Base-by-base conservation (phyloP, 2,113 vertebrate species). In the Pycnonotus jocosus region DNA sequence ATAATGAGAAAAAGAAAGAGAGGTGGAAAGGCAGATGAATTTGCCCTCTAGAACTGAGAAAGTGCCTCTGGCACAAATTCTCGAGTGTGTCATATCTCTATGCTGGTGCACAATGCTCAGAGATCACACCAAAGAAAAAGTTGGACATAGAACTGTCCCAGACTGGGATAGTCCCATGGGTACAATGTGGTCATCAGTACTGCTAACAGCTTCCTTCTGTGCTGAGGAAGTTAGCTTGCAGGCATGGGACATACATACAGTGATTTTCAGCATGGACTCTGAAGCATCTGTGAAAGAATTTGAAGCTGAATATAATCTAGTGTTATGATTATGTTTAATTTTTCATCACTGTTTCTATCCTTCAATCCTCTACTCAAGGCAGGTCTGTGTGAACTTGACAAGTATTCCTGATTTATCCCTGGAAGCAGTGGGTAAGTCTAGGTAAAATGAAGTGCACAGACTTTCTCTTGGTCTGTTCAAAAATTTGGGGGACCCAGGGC, bases 161-260 rank as follows among this genome's bases (percentile, higher is more conserved):
- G 64, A 57, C 4, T 5, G 3, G 25, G 18, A 17, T 3, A 61
- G 12, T 10, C 31, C 44, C 0, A 0, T 58, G 42, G 30, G 25
- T 48, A 76, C 1, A 6, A 15, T 25, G 33, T n/a, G 56, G 24
- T 48, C 4, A 2, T 24, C 12, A 45, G 42, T 10, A 8, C 60
- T 33, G 25, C 48, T 42, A 21, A 12, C 12, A 72, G 17, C 25
- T 50, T 54, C 8, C 27, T 7, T 35, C 37, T 28, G 2, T 40
- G 14, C 50, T 24, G 24, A 61, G 47, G 50, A 53, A n/a, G 12
- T n/a, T 12, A 57, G 31, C 15, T 37, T 35, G 31, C 31, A 62
- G 79, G 10, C 25, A 48, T 3, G 8, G 31, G n/a, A 54, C 25
- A 10, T 25, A 21, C 4, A 31, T 61, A 42, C 0, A 0, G 11